Evolutionary conservation across 2,113 vertebrate genomes (phyloP), one percentile per base, ranked within the genome.

Genomic region (Corythoichthys intestinalis): DNA sequence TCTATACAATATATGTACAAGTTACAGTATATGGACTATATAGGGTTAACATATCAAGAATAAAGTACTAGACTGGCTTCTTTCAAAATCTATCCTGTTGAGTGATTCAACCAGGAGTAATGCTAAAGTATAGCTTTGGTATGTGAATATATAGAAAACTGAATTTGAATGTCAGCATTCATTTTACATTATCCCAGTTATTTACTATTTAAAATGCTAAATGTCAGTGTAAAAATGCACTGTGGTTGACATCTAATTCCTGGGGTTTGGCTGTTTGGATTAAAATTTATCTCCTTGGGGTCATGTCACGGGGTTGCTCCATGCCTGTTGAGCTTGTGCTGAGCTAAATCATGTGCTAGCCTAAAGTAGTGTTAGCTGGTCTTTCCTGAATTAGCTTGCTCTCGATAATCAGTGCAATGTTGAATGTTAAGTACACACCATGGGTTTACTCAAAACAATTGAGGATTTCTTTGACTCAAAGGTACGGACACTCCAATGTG

Each of bases 141-240:
- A 74, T 82, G 77, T 82, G 81, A 85, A 89, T 86, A 87, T 87
- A 88, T 78, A 75, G 80, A 76, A 70, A 81, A 81, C 77, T 85
- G 73, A 70, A 56, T 56, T 10, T 76, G 80, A 53, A 17, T 73
- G 82, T 76, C 82, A 77, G 75, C 79, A 70, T 75, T 67, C 59
- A n/a, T 82, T 76, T 79, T 89, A 77, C 78, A 87, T 88, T 83
- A 86, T 78, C 80, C 73, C 77, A 78, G 85, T 85, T 86, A 89
- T 89, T 90, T 79, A 86, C 83, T 86, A 82, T 83, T 84, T 88
- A 84, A 74, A 44, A 80, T 70, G 74, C 17, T 68, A 81, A 73
- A 70, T 73, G 53, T 84, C 75, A 86, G 87, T 83, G 78, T 11
- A 44, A 20, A 64, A 65, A 65, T 59, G 74, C 66, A 37, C 38